phyloP scores from a whole-genome alignment of 2,797 vertebrate genomes.

The Oryzias sinensis region DNA sequence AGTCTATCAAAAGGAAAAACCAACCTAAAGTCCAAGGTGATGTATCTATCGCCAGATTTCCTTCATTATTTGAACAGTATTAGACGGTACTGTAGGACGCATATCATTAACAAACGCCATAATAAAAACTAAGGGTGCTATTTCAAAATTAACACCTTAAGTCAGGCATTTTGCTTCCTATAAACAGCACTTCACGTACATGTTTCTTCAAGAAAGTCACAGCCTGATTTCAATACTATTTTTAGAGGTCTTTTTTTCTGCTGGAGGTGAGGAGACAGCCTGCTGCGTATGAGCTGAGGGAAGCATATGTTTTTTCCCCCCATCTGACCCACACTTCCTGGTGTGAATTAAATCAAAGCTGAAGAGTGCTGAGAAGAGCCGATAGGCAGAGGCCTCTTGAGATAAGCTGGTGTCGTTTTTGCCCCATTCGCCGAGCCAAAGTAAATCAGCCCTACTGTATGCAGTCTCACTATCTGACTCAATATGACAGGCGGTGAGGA shows the following conservation, averaged over 20 bases:
- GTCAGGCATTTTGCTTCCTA: too few relatives aligned
- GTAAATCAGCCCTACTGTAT: conserved; percentile 18
- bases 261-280: conserved; percentile 63
- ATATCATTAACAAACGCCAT: too few relatives aligned
- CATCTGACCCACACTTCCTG: conserved; percentile 59
- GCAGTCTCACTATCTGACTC: conserved; percentile 21
- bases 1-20: too few relatives aligned
- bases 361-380: conserved; percentile 44
- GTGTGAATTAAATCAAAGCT: conserved; percentile 69
- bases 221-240: conserved; percentile 59
- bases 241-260: conserved; percentile 55
- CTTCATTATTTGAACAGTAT: too few relatives aligned
- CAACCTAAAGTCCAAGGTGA: too few relatives aligned
- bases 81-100: too few relatives aligned
- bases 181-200: too few relatives aligned
- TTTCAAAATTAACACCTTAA: too few relatives aligned
- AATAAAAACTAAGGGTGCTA: too few relatives aligned
- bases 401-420: conserved; percentile 34
- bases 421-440: conserved; percentile 16
- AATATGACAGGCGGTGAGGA: conserved; percentile 8
- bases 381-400: conserved; percentile 47
- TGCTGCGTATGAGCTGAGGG: conserved; percentile 47
- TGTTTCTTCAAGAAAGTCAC: conserved; percentile 27
- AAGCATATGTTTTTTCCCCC: conserved; percentile 54
- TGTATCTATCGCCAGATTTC: too few relatives aligned